Base-by-base conservation (phyloP, 2,888 invertebrate genomes). In the Dusona sp. region DNA sequence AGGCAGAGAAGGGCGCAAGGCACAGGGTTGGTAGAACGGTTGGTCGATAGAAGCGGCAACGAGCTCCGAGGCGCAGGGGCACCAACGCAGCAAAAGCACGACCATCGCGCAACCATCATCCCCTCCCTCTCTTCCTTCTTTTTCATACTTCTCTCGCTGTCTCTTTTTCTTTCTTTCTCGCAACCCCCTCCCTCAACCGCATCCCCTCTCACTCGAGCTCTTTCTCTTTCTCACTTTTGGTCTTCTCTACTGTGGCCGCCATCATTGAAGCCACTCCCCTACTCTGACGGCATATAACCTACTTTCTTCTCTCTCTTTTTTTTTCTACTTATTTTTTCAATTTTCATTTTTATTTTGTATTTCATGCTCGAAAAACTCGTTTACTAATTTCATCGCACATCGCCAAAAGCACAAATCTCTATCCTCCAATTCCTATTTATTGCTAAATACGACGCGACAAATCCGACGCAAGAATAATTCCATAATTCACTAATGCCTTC, bases 41-140 rank as follows among this genome's bases (percentile, higher is more conserved):
- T 89, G 89, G 89, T 89, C 89, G 89, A 89, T 89, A 89, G 89
- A 88, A 86, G 87, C 87, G 87, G 86, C 85, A 84, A 86, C 87
- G 87, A 80, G 74, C 68, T 73, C 70, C 73, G 83, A 86, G 85
- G 87, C 84, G 86, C 87, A 87, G 82, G 68, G 82, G 68, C 83
- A 79, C 83, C 84, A 64, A 79, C 83, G 77, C 64, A 65, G 22
- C 78, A 82, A 25, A 61, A 61, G 54, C 84, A 84, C 61, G 22
- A 57, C 57, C 64, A 75, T n/a, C 70, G 79, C 70, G 61, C 82
- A 81, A 67, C 57, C 75, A 67, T 70, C 75, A 54, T 72, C 65
- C 79, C 68, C 83, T 61, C 80, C 33, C 25, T 45, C 16, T 78
- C 70, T 51, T 81, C 84, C 51, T 42, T 68, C 61, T 48, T 67